These are phyloP conservation scores for Nephrotoma appendiculata DNA, from an alignment of 2,888 invertebrate genomes.

Conservation along the genomic window DNA sequence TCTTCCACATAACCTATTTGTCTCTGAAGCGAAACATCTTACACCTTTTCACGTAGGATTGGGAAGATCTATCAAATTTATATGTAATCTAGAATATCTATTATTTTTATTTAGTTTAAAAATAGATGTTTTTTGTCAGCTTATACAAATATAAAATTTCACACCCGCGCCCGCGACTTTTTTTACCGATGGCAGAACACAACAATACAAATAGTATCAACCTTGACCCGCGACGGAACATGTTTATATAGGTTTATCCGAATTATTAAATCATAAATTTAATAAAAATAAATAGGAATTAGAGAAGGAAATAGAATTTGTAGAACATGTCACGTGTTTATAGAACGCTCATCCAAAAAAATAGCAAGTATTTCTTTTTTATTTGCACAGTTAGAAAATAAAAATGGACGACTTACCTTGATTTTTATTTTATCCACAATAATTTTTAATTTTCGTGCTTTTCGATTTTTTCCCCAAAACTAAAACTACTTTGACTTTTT, in stretches of 20 bases:
- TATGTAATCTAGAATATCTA: background rate
- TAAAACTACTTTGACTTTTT: background rate
- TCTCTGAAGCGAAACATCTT: background rate
- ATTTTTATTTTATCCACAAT: background rate
- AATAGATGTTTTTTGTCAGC: background rate
- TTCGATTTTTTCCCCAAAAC: background rate
- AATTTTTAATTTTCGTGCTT: background rate
- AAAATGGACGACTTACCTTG: background rate
- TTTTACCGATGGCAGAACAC: background rate
- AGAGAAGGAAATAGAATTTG: background rate
- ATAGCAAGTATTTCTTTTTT: background rate
- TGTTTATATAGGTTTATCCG: background rate
- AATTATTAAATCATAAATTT: background rate
- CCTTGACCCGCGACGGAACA: background rate
- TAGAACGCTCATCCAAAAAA: background rate
- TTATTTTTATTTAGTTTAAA: background rate
- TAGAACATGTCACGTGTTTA: background rate
- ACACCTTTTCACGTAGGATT: background rate
- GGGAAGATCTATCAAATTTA: background rate
- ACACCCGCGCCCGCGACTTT: background rate
- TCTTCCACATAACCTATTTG: background rate
- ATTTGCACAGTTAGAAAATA: background rate
- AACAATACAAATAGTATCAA: background rate
- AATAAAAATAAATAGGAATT: background rate
- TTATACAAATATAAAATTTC: background rate